A percentile compares a stretch with the other conserved stretches of the same genome.
These are phyloP conservation scores for Bilobella aurantiaca DNA, from an alignment of 1,140 invertebrate species.

Conservation along the genomic window DNA sequence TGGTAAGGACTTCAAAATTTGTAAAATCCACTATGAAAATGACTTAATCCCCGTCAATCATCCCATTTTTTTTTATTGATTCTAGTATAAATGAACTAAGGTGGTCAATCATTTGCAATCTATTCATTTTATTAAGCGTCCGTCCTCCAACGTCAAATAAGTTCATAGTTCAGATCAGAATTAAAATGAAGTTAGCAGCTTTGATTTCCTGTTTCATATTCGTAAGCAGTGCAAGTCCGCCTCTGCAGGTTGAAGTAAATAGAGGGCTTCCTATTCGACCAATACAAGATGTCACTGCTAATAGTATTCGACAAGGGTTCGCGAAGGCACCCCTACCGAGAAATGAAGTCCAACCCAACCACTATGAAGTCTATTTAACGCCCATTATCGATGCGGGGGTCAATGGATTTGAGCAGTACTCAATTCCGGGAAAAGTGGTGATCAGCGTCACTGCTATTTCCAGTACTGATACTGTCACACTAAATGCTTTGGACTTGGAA, in stretches of 20 bases:
- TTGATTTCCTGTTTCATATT: background rate
- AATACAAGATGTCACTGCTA: background rate
- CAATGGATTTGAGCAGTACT: background rate
- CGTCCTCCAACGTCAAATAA: too few species aligned
- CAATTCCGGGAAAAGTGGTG: background rate
- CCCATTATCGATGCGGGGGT: background rate
- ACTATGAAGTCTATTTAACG: background rate
- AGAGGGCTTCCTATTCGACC: background rate
- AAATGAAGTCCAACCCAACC: background rate
- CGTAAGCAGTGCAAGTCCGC: background rate
- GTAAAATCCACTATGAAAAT: too few species aligned
- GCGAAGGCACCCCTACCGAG: background rate
- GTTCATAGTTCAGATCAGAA: too few species aligned
- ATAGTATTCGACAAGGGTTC: too few species aligned
- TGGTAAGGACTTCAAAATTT: too few species aligned
- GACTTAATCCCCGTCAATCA: too few species aligned
- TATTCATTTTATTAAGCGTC: too few species aligned
- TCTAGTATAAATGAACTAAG: too few species aligned
- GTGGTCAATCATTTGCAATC: too few species aligned
- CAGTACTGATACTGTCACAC: background rate
- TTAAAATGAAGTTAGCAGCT: background rate
- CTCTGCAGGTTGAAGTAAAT: background rate
- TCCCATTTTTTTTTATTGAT: too few species aligned
- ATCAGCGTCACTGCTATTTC: background rate
- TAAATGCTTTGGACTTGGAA: background rate